These are phyloP conservation scores for Tenebrio molitor DNA, from an alignment of 1,140 invertebrate genomes.

Conservation along the genomic window DNA sequence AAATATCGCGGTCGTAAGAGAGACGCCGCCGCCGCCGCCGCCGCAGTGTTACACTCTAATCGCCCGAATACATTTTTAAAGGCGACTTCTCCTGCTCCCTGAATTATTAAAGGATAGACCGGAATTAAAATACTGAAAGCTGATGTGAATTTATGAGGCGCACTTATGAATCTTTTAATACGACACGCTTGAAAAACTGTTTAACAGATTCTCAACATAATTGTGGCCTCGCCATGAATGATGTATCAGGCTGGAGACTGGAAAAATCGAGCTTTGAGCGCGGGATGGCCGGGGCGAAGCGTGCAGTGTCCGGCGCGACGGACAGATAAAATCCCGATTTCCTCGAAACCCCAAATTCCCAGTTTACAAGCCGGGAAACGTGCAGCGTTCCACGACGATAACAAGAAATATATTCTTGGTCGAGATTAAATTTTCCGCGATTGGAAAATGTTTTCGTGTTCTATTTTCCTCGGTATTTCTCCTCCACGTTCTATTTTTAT, in stretches of 20 bases:
- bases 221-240: constrained; percentile 49
- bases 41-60: constrained; percentile 53
- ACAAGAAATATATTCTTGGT: constrained; percentile 52
- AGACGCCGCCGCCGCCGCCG: constrained; percentile 39
- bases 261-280: constrained; percentile 7
- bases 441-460: constrained; percentile 50
- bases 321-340: constrained; percentile 13
- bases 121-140: constrained; percentile 56
- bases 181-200: constrained; percentile 50
- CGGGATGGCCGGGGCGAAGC: not conserved
- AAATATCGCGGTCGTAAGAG: constrained; percentile 49
- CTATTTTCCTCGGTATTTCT: constrained; percentile 47
- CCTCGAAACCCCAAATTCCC: not conserved
- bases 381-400: constrained; percentile 37
- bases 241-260: constrained; percentile 36
- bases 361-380: constrained; percentile 2
- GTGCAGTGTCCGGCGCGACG: too few species aligned
- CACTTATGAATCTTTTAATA: constrained; percentile 55
- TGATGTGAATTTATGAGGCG: constrained; percentile 52
- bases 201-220: constrained; percentile 55
- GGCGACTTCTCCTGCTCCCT: constrained; percentile 53
- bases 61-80: constrained; percentile 57
- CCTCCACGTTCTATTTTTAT: constrained; percentile 52
- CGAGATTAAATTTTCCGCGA: constrained; percentile 52
- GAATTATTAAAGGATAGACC: constrained; percentile 57